phyloP scores from a whole-genome alignment of 2,797 vertebrate species.

The Macropodus opercularis region DNA sequence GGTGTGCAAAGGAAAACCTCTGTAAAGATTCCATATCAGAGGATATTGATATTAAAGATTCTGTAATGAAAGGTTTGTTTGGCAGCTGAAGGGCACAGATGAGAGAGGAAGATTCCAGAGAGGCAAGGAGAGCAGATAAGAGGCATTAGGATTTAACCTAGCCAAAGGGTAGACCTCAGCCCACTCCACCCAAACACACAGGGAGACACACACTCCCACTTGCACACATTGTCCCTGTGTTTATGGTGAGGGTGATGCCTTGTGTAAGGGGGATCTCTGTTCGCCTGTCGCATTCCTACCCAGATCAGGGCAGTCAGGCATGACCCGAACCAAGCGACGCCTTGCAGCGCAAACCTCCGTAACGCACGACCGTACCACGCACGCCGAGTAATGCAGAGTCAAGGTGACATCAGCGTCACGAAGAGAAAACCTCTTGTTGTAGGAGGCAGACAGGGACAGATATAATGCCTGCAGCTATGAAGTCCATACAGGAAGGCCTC shows the following conservation, averaged over 20 bases:
- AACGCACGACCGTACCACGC: conserved; percentile 2
- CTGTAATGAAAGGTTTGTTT: conserved; percentile 74
- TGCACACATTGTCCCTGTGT: conserved; percentile 72
- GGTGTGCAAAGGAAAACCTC: conserved; percentile 45
- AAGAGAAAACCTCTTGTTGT: conserved; percentile 16
- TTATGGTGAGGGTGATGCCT: conserved; percentile 70
- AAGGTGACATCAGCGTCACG: conserved; percentile 24
- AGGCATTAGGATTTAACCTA: conserved; percentile 73
- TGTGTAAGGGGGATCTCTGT: conserved; percentile 46
- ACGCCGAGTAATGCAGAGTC: conserved; percentile 15
- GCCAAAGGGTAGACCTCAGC: conserved; percentile 72
- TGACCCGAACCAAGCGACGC: conserved; percentile 41
- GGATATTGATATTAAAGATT: conserved; percentile 66
- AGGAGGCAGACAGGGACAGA: conserved; percentile 27
- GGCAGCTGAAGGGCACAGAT: conserved; percentile 69
- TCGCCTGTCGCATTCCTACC: conserved; percentile 66
- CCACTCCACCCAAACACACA: conserved; percentile 65
- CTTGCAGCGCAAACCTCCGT: conserved; percentile 37
- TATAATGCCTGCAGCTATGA: conserved; percentile 68
- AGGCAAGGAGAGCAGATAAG: conserved; percentile 65
- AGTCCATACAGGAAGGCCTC: conserved; percentile 75
- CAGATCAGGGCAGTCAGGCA: conserved; percentile 71
- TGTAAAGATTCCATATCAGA: conserved; percentile 54
- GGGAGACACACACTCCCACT: conserved; percentile 19
- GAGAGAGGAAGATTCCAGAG: conserved; percentile 49